Evolutionary conservation across 2,797 vertebrate genomes (phyloP).

Genomic region (Falco concolor): DNA sequence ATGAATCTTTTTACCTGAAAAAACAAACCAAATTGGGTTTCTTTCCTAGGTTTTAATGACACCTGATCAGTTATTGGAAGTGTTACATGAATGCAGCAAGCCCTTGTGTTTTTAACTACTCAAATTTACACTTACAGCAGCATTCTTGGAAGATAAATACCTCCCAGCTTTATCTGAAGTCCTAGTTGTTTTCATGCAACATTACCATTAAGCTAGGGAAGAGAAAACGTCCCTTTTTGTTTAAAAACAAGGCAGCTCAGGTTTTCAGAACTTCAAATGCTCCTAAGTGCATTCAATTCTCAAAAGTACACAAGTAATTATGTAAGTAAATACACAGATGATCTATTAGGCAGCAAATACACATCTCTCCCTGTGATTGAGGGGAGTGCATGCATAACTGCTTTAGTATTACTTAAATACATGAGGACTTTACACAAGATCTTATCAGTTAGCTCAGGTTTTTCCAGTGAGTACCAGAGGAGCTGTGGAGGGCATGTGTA

Average conservation of each 20-base stretch:
- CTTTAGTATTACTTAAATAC: accelerated
- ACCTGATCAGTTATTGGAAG: background rate
- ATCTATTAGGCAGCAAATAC: background rate
- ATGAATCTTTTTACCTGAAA: background rate
- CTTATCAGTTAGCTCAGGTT: background rate
- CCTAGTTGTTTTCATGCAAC: background rate
- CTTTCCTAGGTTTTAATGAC: background rate
- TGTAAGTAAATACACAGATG: background rate
- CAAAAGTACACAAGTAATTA: background rate
- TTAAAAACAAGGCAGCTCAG: background rate
- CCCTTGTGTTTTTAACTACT: background rate
- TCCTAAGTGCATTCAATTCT: background rate
- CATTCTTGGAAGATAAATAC: background rate
- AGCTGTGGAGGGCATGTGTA: accelerated
- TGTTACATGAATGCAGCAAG: background rate
- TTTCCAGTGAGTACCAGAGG: background rate
- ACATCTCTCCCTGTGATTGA: background rate
- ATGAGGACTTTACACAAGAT: background rate
- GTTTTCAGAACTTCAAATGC: background rate
- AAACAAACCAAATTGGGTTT: background rate
- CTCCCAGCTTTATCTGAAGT: background rate
- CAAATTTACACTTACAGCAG: background rate
- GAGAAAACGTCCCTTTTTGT: background rate
- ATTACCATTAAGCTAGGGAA: background rate
- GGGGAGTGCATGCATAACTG: background rate